Evolutionary conservation across 2,888 invertebrate species (phyloP), one percentile per base, ranked within the genome.

Genomic region (Ormyrus pomaceus): DNA sequence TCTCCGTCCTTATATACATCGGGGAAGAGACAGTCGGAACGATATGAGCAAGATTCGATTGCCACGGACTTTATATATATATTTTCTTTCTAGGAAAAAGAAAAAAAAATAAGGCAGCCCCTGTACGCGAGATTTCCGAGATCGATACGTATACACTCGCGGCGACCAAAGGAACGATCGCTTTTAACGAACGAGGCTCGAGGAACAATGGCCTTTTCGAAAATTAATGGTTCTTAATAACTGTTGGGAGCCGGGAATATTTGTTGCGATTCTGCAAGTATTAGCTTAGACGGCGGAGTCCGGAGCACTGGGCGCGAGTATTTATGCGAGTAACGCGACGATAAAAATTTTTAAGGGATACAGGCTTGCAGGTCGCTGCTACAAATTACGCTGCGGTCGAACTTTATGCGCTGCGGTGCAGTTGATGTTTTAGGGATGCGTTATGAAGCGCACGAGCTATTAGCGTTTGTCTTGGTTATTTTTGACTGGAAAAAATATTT

Each of bases 151-250:
- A 11, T 6, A 11, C 0, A 45, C 11, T 6, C 45, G 55, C 50
- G 10, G 34, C 9, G 5, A 59, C 64, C 45, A 46, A 11, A n/a
- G 34, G 70, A 64, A 8, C 9, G 58, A 71, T 66, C 65, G 10
- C 10, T 45, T 73, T 69, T 68, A 74, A 73, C 62, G 69, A 64
- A 74, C 13, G 68, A 62, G 53, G 6, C n/a, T 10, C n/a, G 1
- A 48, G 55, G 79, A 71, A 79, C 75, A 79, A 79, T 79, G 75
- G 79, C 0, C 46, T 79, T 70, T 53, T 11, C 59, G n/a, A 74
- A 71, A 75, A 79, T 79, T 79, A 72, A 75, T 79, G 71, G 34
- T 51, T 34, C 58, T 71, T 75, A 79, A 80, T 80, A 80, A 80
- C 46, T 53, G 61, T 55, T 10, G 61, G 78, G 55, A 59, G 59